Evolutionary conservation across 2,888 invertebrate genomes (phyloP), one percentile per base, ranked within the genome.

Genomic region (Buathra laborator): DNA sequence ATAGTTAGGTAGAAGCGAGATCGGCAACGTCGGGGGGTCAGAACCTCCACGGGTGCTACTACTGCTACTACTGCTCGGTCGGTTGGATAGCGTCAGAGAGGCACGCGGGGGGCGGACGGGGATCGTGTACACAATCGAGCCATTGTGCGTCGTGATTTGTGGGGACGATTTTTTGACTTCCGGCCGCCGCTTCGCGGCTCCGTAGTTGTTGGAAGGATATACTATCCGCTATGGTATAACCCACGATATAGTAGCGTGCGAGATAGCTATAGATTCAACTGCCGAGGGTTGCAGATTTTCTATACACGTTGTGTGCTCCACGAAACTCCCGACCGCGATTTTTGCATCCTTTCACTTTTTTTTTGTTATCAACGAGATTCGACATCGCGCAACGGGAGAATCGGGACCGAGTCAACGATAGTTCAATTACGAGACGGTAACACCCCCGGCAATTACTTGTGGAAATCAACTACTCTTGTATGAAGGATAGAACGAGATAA

Each of bases 81-180:
- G 64, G 64, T 51, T 78, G 78, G 59, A 78, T 70, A 74, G 74
- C 24, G 46, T 44, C 46, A 64, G 83, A 51, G 78, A 80, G 51
- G 3, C 68, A 53, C 46, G 71, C 64, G 72, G 46, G 88, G 86
- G 72, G 62, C 81, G 74, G 64, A 82, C 84, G 81, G 85, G 87
- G 84, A 86, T 83, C 87, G 87, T 88, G 90, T 90, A 90, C 90
- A 93, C 93, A 93, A 93, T 93, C 92, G 93, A 89, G 87, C 93
- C 91, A 93, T 93, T 93, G 93, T 93, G 92, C 88, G 83, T 90
- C 84, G 93, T 93, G 93, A 93, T 93, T 93, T 93, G 93, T 93
- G 93, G 92, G 90, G 92, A 92, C 91, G 92, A 93, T 93, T 93
- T 93, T 93, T 93, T 92, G 90, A 93, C 93, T 93, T 93, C 93